These are phyloP conservation scores for Drosophila mojavensis DNA, from an alignment of 1,140 invertebrate genomes.

Conservation along the genomic window DNA sequence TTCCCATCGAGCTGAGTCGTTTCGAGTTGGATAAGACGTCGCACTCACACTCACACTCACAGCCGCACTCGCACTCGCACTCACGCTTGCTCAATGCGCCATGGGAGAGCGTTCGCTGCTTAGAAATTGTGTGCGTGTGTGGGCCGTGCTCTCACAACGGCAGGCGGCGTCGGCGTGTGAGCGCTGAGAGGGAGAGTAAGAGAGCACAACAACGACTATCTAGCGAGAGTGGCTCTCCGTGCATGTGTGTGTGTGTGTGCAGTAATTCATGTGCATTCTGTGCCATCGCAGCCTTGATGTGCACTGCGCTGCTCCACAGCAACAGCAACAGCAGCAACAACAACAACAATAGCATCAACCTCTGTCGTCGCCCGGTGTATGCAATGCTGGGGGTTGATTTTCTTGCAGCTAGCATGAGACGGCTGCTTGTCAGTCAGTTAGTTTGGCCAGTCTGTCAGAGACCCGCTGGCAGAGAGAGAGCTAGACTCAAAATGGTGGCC, in stretches of 20 bases:
- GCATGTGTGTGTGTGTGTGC: slow-evolving; percentile 16
- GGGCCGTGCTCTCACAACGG: slow-evolving; percentile 49
- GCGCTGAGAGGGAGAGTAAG: slow-evolving; percentile 35
- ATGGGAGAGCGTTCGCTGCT: slow-evolving; percentile 51
- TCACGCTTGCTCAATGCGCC: slow-evolving; percentile 31
- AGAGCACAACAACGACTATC: slow-evolving; percentile 3
- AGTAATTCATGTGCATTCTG: slow-evolving; percentile 49
- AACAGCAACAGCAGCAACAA: slow-evolving; percentile 10
- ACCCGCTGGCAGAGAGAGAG: slow-evolving; percentile 52
- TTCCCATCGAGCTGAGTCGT: slow-evolving; percentile 30
- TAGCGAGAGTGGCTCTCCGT: slow-evolving; percentile 22
- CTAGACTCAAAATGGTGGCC: slow-evolving; percentile 78
- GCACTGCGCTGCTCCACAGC: slow-evolving; percentile 34
- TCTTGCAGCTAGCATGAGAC: slow-evolving; percentile 47
- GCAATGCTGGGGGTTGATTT: slow-evolving; percentile 50
- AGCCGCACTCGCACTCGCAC: slow-evolving; percentile 44
- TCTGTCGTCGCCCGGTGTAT: slow-evolving; percentile 28
- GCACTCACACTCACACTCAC: slow-evolving; percentile 46
- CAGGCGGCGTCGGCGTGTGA: slow-evolving; percentile 71
- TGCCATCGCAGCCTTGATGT: slow-evolving; percentile 39
- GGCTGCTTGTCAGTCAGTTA: slow-evolving; percentile 47
- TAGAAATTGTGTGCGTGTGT: slow-evolving; percentile 39
- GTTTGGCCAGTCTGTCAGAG: slow-evolving; percentile 34
- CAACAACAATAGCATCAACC: slow-evolving; percentile 18
- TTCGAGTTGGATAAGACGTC: slow-evolving; percentile 71